Evolutionary conservation across 2,113 vertebrate species (phyloP).

Genomic region (Stercorarius parasiticus): DNA sequence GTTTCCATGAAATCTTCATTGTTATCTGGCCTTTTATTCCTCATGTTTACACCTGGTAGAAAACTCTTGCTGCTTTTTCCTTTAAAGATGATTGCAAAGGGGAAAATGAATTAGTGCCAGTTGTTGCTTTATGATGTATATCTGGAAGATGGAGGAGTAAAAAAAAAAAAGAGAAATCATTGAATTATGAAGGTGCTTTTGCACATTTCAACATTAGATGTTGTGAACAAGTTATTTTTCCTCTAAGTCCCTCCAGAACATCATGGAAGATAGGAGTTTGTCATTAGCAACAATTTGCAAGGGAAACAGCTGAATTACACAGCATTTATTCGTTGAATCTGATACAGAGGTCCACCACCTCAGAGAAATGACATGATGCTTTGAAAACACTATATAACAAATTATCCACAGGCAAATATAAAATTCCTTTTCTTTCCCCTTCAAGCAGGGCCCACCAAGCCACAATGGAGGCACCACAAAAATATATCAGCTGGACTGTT

Average conservation of each 20-base stretch:
- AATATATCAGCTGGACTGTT: background rate
- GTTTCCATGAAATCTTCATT: constrained; percentile 43
- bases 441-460: background rate
- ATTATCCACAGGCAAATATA: background rate
- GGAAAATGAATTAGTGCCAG: constrained; percentile 49
- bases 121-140: constrained; percentile 13
- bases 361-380: rapidly evolving
- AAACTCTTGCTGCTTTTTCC: background rate
- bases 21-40: constrained; percentile 32
- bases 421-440: background rate
- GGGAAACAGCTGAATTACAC: background rate
- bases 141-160: background rate
- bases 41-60: background rate
- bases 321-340: background rate
- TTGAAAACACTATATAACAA: background rate
- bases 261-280: background rate
- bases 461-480: background rate
- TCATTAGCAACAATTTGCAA: background rate
- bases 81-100: constrained; percentile 28
- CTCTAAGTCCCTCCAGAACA: background rate
- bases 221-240: background rate
- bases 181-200: background rate
- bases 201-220: background rate
- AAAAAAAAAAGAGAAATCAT: background rate
- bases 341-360: background rate